These are phyloP conservation scores for Hylyphantes graminicola DNA, from an alignment of 1,140 invertebrate genomes.

Conservation along the genomic window DNA sequence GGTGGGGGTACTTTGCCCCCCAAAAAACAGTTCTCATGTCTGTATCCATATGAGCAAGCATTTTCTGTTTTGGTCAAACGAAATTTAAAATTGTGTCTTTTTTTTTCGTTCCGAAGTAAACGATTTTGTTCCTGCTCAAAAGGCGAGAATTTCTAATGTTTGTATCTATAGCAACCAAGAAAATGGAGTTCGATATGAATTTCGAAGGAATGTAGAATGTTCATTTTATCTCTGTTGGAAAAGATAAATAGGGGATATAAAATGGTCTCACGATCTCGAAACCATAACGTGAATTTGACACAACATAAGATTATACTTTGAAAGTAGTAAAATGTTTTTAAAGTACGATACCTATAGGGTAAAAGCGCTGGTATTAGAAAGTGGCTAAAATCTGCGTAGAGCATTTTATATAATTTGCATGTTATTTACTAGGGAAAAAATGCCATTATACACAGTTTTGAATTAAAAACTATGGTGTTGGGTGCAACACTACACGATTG, in stretches of 20 bases:
- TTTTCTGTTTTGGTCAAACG: constrained; percentile 54
- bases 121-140: constrained; percentile 18
- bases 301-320: too few species aligned
- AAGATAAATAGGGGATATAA: constrained; percentile 11
- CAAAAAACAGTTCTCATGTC: not conserved
- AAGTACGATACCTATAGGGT: too few species aligned
- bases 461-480: too few species aligned
- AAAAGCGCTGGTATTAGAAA: too few species aligned
- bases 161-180: constrained; percentile 10
- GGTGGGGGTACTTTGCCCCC: not conserved
- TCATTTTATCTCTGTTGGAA: not conserved
- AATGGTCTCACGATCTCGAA: constrained; percentile 28
- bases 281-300: not conserved
- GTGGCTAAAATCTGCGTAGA: too few species aligned
- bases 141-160: constrained; percentile 46
- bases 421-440: too few species aligned
- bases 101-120: not conserved
- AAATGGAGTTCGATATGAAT: constrained; percentile 12
- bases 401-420: too few species aligned
- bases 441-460: too few species aligned
- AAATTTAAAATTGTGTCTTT: constrained; percentile 52
- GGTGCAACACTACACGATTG: too few species aligned
- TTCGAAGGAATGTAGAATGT: constrained; percentile 35
- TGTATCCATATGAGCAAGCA: constrained; percentile 1
- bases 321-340: too few species aligned